A percentile compares a stretch with the other conserved stretches of the same genome.
These are phyloP conservation scores for Ptychoptera contaminata DNA, from an alignment of 2,888 invertebrate species.

Conservation along the genomic window DNA sequence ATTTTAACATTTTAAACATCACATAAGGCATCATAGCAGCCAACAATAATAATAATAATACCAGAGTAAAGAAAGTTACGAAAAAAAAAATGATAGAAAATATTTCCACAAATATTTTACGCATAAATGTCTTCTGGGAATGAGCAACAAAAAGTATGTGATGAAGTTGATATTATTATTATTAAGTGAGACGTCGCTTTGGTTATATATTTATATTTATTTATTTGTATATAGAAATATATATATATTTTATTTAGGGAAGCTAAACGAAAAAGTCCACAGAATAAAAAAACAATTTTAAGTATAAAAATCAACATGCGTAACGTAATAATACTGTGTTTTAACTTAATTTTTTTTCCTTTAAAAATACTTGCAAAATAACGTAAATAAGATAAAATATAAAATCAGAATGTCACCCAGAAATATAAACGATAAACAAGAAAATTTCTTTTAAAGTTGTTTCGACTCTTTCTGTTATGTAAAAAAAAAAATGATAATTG, in stretches of 20 bases:
- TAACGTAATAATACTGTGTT: no score
- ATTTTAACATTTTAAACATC: no score
- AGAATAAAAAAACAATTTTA: neutral
- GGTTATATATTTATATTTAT: conserved; percentile 1
- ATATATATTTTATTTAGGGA: neutral
- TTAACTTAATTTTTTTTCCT: no score
- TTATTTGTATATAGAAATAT: conserved; percentile 6
- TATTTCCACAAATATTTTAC: neutral
- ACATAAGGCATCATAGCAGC: conserved; percentile 1
- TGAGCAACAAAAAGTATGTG: neutral
- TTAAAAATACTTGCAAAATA: no score
- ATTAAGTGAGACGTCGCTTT: conserved; percentile 6
- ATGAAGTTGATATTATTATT: conserved; percentile 6
- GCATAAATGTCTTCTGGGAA: neutral
- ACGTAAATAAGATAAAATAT: no score
- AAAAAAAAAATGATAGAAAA: conserved; percentile 8
- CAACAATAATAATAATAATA: conserved; percentile 4
- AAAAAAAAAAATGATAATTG: no score
- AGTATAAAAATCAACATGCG: no score
- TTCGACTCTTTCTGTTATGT: no score
- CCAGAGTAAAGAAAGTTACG: neutral
- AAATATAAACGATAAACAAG: no score
- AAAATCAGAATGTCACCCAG: no score
- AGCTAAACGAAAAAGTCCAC: conserved; percentile 4
- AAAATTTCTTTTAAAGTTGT: no score